These are phyloP conservation scores for Cyprinella venusta DNA, from an alignment of 2,797 vertebrate genomes.

Conservation along the genomic window DNA sequence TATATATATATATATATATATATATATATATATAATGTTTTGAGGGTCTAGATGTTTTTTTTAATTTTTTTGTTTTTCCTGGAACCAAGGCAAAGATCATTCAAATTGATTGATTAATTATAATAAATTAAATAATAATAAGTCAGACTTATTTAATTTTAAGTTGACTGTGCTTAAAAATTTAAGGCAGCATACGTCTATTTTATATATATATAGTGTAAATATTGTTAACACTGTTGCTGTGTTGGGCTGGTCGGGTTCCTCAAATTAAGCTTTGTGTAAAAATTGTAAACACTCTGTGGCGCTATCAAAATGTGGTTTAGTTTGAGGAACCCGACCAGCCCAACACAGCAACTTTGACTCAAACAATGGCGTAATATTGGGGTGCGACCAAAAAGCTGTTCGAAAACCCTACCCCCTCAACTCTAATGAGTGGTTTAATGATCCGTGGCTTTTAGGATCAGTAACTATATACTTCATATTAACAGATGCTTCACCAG, in stretches of 20 bases:
- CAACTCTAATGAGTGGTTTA: neutral
- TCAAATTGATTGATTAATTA: neutral
- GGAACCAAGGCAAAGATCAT: neutral
- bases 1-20: too few relatives aligned
- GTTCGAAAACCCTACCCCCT: neutral
- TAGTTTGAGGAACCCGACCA: neutral
- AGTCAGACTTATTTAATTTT: too few relatives aligned
- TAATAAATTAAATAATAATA: neutral
- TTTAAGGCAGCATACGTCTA: too few relatives aligned
- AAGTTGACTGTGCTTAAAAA: too few relatives aligned
- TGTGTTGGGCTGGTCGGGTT: too few relatives aligned
- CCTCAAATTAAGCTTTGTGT: too few relatives aligned
- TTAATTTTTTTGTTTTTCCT: neutral
- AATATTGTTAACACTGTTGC: too few relatives aligned
- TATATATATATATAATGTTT: too few relatives aligned
- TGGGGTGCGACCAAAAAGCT: neutral
- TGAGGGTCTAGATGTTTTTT: neutral
- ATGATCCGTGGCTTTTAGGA: neutral
- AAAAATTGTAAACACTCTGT: neutral
- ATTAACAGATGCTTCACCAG: neutral
- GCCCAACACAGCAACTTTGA: neutral
- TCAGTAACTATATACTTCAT: constrained; percentile 1
- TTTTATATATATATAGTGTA: too few relatives aligned
- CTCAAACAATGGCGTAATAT: neutral
- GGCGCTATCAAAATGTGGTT: neutral